A percentile compares a stretch with the other conserved stretches of the same genome.
phyloP scores from a whole-genome alignment of 92 coral and sea anemone genomes.

The Phenganax stokvisi region DNA sequence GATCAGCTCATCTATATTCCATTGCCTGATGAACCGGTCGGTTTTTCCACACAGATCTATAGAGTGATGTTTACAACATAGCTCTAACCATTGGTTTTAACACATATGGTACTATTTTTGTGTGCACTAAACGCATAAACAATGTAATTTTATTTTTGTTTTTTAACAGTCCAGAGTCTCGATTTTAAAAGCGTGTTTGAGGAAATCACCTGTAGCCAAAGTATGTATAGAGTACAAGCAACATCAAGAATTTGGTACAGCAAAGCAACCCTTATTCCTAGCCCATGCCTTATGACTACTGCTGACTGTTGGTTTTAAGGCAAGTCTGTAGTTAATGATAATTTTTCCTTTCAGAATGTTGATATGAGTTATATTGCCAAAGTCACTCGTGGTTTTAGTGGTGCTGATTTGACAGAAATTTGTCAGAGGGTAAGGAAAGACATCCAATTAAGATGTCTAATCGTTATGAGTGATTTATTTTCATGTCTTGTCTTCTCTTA shows the following conservation, averaged over 20 bases:
- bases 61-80: background rate
- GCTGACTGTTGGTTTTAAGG: background rate
- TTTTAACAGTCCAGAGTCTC: conserved; percentile 77
- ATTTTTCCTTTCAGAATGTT: conserved; percentile 60
- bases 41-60: conserved; percentile 10
- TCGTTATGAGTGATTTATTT: too few relatives aligned
- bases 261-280: too few relatives aligned
- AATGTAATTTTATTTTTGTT: background rate
- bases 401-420: conserved; percentile 96
- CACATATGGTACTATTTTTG: background rate
- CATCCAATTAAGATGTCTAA: too few relatives aligned
- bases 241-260: background rate
- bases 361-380: conserved; percentile 83
- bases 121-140: background rate
- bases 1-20: conserved; percentile 98
- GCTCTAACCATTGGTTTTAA: too few relatives aligned
- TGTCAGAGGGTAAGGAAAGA: conserved; percentile 79
- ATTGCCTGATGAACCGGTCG: conserved; percentile 90
- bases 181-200: conserved; percentile 76
- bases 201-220: conserved; percentile 96
- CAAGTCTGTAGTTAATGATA: background rate
- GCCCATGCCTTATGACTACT: background rate
- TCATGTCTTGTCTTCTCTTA: conserved; percentile 15
- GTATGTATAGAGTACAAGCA: conserved; percentile 35
- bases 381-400: conserved; percentile 98